Percentiles rank a stretch among this genome's conserved stretches.
Conservation (phyloP, 2,888 invertebrate genomes). For the Perizoma flavofasciatum region DNA sequence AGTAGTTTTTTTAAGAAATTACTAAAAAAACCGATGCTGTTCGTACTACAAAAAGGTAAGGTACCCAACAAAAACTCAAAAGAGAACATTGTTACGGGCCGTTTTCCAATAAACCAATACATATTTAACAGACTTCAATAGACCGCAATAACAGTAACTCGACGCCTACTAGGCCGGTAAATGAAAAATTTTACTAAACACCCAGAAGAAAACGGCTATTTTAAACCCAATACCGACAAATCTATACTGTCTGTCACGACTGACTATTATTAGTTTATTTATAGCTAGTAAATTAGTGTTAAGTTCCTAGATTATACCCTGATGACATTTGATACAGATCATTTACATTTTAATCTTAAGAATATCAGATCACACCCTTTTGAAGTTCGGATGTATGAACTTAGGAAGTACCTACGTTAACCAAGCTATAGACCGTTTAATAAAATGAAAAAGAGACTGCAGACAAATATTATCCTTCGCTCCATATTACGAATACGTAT, state of each 20-base stretch:
- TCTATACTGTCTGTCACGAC: constrained; percentile 52
- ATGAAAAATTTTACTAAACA: constrained; percentile 54
- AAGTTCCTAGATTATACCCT: constrained; percentile 61
- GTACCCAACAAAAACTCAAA: not conserved
- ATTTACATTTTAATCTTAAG: constrained; percentile 69
- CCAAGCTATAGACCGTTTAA: not conserved
- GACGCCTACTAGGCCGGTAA: constrained; percentile 51
- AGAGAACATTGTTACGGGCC: too few species aligned
- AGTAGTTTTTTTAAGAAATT: too few species aligned
- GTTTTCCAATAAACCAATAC: constrained; percentile 1
- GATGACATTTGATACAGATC: constrained; percentile 62
- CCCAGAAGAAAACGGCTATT: constrained; percentile 24
- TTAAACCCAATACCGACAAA: constrained; percentile 41
- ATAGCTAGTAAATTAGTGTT: constrained; percentile 62
- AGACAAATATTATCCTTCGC: too few species aligned
- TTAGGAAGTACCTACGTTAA: not conserved
- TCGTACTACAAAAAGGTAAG: too few species aligned
- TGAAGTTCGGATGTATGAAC: constrained; percentile 11
- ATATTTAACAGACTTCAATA: constrained; percentile 1
- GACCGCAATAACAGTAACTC: constrained; percentile 34
- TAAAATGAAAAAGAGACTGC: too few species aligned
- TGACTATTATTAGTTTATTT: constrained; percentile 58
- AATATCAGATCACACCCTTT: constrained; percentile 50
- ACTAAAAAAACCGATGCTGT: too few species aligned
- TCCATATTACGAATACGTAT: too few species aligned